phyloP scores from a whole-genome alignment of 2,888 invertebrate genomes.

The Coleophora flavipennella region DNA sequence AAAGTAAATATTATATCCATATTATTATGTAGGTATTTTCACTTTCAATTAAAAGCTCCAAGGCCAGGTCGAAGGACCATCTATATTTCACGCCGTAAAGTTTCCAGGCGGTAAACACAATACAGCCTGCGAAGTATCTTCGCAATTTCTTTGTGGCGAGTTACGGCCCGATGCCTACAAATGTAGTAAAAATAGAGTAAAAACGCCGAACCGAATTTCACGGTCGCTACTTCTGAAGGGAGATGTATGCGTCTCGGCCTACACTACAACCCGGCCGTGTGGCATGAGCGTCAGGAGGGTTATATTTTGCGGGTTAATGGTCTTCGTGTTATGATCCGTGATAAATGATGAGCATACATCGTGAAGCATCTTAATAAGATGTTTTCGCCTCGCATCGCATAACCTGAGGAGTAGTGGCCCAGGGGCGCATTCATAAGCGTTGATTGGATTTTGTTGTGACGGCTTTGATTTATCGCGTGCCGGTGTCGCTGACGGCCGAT shows the following conservation, averaged over 20 bases:
- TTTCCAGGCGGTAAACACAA: too few species aligned
- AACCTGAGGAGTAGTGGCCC: too few species aligned
- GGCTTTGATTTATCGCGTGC: constrained; percentile 27
- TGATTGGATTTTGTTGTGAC: constrained; percentile 54
- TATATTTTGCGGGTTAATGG: constrained; percentile 21
- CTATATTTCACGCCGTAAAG: too few species aligned
- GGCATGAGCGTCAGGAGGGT: constrained; percentile 15
- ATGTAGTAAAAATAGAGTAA: too few species aligned
- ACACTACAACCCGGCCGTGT: constrained; percentile 5
- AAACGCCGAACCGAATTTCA: not conserved
- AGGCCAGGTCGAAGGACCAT: too few species aligned
- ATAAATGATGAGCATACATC: constrained; percentile 34
- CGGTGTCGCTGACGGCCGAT: constrained; percentile 10
- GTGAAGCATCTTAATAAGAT: not conserved
- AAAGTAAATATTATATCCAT: too few species aligned
- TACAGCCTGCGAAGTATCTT: too few species aligned
- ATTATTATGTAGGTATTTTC: too few species aligned
- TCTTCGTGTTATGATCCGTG: constrained; percentile 26
- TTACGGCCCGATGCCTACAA: too few species aligned
- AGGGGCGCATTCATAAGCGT: constrained; percentile 20
- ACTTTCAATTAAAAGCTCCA: too few species aligned
- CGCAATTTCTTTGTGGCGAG: too few species aligned
- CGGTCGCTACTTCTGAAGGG: not conserved
- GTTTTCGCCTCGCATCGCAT: too few species aligned
- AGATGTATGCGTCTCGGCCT: constrained; percentile 1